Base-by-base conservation (phyloP, 2,888 invertebrate genomes). In the Folsomia manolachei region DNA sequence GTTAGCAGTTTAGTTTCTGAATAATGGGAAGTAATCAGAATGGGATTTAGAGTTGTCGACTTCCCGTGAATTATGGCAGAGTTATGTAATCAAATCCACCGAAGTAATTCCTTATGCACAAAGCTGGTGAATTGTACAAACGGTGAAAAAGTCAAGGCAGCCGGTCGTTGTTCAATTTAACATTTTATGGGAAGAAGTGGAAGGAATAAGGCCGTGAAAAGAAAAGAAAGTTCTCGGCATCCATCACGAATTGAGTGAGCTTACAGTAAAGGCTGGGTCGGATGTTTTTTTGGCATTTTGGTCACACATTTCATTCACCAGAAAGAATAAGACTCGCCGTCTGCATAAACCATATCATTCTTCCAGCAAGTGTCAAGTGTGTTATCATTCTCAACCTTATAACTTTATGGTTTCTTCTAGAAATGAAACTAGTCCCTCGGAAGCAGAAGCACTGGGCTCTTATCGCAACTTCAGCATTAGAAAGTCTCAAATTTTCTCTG, bases 41-140 rank as follows among this genome's bases (percentile, higher is more conserved):
- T 14, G 24, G 65, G 65, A 66, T 66, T 66, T 66, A 24, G 39
- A 39, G 65, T 52, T 52, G 65, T 51, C 65, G 25, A 27, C 64
- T 39, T 39, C 27, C n/a, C 19, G 52, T 66, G 65, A 66, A 66
- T 27, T 39, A 66, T 66, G 65, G 52, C 51, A 66, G 19, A 51
- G 52, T 66, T 66, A 66, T 66, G 65, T 25, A 7, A 63, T 63
- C 18, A 27, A 39, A 64, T 64, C 21, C 27, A 19, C 64, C 64
- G 9, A n/a, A n/a, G n/a, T n/a, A n/a, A n/a, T n/a, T n/a, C 39
- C 4, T 39, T 39, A 9, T 39, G 39, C 14, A 39, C 14, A 39
- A 39, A 39, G 39, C 4, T 39, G 4, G 39, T 39, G 39, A 39
- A 14, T 39, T 39, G 4, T 4, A 14, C 39, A 39, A 39, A 39